Evolutionary conservation across 2,113 vertebrate genomes (phyloP).

Genomic region (Nicator chloris): DNA sequence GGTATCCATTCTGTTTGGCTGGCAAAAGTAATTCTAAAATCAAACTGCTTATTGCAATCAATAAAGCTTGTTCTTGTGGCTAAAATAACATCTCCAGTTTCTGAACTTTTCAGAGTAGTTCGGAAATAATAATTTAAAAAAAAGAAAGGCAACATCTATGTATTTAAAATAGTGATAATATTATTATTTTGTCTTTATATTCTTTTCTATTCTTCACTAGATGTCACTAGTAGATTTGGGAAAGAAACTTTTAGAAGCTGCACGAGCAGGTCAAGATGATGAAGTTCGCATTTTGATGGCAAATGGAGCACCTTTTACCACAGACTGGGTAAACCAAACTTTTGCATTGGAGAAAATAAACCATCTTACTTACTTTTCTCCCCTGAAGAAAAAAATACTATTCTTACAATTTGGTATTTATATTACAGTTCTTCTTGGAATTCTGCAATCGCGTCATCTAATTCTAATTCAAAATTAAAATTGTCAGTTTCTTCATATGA

Average conservation of each 20-base stretch:
- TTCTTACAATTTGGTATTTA: background rate
- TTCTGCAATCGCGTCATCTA: background rate
- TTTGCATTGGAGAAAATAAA: background rate
- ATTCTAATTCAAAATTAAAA: background rate
- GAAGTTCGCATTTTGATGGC: slow-evolving; percentile 91
- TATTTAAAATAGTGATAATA: background rate
- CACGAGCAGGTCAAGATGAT: slow-evolving; percentile 86
- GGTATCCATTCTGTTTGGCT: background rate
- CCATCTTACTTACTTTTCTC: background rate
- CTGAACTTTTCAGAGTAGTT: background rate
- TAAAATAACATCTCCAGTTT: background rate
- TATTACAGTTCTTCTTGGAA: background rate
- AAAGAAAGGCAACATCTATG: background rate
- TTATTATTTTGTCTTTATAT: background rate
- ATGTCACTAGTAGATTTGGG: slow-evolving; percentile 87
- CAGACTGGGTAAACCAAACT: slow-evolving; percentile 83
- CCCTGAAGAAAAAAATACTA: background rate
- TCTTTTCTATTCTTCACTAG: slow-evolving; percentile 66
- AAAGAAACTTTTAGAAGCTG: slow-evolving; percentile 90
- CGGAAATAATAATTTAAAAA: background rate
- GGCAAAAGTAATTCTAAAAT: background rate
- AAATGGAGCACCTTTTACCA: slow-evolving; percentile 90
- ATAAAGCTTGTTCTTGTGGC: background rate
- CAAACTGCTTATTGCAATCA: background rate
- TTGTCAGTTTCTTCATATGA: background rate